These are phyloP conservation scores for Yponomeuta plumbellus DNA, from an alignment of 2,888 invertebrate species.

Conservation along the genomic window DNA sequence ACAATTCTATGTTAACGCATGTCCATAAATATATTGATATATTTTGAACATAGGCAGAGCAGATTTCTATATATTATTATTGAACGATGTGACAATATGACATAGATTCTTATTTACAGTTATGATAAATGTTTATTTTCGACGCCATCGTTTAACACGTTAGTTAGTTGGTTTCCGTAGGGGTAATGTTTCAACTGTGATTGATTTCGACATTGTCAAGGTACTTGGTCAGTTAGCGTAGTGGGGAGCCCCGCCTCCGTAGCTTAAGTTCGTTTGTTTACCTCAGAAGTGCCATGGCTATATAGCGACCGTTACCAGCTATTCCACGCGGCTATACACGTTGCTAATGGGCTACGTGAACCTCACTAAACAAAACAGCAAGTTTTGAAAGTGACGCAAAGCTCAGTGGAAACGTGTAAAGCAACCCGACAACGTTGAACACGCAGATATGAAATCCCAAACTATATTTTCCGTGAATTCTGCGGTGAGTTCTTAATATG, in stretches of 20 bases:
- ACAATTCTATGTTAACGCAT: conserved; percentile 62
- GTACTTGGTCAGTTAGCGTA: conserved; percentile 39
- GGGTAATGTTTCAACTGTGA: conserved; percentile 45
- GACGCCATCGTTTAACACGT: conserved; percentile 16
- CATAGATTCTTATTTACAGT: conserved; percentile 70
- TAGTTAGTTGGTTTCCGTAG: conserved; percentile 29
- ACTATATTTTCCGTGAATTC: conserved; percentile 19
- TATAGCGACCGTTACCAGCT: not conserved
- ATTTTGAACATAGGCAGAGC: conserved; percentile 64
- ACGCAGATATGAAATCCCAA: conserved; percentile 7
- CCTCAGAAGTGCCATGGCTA: conserved; percentile 65
- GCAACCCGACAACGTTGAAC: conserved; percentile 32
- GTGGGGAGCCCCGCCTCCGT: conserved; percentile 23
- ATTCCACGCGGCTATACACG: not conserved
- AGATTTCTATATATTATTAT: conserved; percentile 64
- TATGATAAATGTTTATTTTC: conserved; percentile 25
- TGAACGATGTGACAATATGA: conserved; percentile 64
- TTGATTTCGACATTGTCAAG: conserved; percentile 56
- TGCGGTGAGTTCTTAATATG: conserved; percentile 43
- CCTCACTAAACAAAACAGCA: too few relatives aligned
- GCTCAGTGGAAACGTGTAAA: not conserved
- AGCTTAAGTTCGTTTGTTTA: conserved; percentile 58
- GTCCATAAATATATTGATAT: conserved; percentile 65
- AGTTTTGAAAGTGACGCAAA: not conserved
- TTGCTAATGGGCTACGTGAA: too few relatives aligned